Percentiles rank a stretch among this genome's conserved stretches.
Conservation (phyloP, 92 coral and sea anemone species). For the Porites cylindrica region DNA sequence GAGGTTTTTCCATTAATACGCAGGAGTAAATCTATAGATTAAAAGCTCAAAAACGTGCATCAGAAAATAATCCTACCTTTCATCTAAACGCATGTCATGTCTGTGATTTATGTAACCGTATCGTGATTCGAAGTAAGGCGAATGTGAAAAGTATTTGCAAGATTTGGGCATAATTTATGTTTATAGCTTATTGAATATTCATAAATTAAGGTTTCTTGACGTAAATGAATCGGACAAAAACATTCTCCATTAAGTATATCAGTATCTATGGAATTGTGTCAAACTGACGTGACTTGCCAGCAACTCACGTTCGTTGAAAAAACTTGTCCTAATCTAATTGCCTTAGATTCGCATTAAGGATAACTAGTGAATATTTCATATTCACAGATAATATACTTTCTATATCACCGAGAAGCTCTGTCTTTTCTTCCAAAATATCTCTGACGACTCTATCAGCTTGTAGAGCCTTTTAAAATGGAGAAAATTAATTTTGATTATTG, state of each 20-base stretch:
- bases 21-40: neutral
- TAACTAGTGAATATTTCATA: too few relatives aligned
- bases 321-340: neutral
- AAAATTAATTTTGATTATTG: neutral
- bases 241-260: neutral
- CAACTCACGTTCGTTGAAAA: neutral
- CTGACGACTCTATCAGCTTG: too few relatives aligned
- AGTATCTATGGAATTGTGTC: neutral
- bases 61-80: constrained; percentile 1
- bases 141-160: neutral
- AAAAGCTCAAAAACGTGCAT: too few relatives aligned
- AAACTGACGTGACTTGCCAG: neutral
- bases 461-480: too few relatives aligned
- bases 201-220: neutral
- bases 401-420: too few relatives aligned
- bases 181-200: constrained; percentile 12
- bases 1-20: neutral
- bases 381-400: too few relatives aligned
- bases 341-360: too few relatives aligned
- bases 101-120: neutral
- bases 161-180: neutral
- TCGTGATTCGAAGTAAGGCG: neutral
- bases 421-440: too few relatives aligned
- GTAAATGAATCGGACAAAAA: neutral
- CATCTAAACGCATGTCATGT: too few relatives aligned